Base-by-base conservation (phyloP, 2,797 vertebrate genomes). In the Triplophysa bombifrons region DNA sequence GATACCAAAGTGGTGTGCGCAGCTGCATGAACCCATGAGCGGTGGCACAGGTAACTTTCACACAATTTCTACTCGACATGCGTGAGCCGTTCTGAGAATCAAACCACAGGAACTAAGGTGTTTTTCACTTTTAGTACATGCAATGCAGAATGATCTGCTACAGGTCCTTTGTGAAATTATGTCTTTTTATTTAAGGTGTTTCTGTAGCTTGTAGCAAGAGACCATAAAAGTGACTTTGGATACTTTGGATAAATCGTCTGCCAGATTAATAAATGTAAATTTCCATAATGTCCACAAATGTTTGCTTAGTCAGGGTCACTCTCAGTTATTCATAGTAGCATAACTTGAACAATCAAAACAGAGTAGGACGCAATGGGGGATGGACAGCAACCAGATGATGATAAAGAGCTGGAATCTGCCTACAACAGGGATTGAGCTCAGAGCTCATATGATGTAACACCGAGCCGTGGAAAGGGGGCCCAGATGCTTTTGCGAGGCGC, bases 1-100 rank as follows among this genome's bases (percentile, higher is more conserved):
- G 87, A 85, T 83, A 88, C 90, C 88, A 84, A 71, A 89, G 89
- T 81, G 90, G 89, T 88, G 80, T 85, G 64, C 7, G 80, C 88
- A 90, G 85, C 85, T 89, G 85, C 67, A 20, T 60, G 53, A 77
- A 58, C 72, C 78, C 63, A 56, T 58, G 78, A 82, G 55, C 68
- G 25, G 44, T 27, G 51, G 48, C 34, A 65, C 17, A 69, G n/a
- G 7, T 20, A 6, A 70, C 44, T 60, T 71, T 65, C 60, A 41
- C 72, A 75, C 72, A 61, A 60, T 75, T 75, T 72, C 17, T 60
- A 67, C 50, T 65, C 66, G 68, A 22, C 3, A 63, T 72, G 51
- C 27, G 44, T 67, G 3, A 68, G 11, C 22, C 61, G 51, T 76
- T 73, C 12, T 63, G 22, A 70, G 0, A 75, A 16, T 58, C 60